Base-by-base conservation (phyloP, 2,888 invertebrate species). In the Cantharis rufa region DNA sequence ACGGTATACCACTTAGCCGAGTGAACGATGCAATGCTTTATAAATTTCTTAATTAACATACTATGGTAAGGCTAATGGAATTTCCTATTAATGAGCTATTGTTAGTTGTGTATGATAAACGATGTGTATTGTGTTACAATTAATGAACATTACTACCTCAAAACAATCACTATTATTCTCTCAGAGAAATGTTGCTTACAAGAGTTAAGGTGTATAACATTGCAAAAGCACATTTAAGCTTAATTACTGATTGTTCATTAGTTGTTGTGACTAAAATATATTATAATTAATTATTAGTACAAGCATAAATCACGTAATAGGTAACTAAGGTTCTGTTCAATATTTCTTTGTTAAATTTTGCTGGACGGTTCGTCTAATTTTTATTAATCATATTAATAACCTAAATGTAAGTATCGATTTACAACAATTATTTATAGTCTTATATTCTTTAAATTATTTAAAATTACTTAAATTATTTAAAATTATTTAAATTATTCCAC, bases 121-220 rank as follows among this genome's bases (percentile, higher is more conserved):
- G 77, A 77, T 73, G 68, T 77, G 73, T 70, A 77, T 77, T 77
- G 77, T 77, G 77, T 77, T 73, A 77, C 77, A 71, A 77, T 77
- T 73, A 77, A 71, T 73, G 77, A 73, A 77, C 73, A 77, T 68
- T 69, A 68, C 70, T 77, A 77, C 77, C 77, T 77, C 73, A 73
- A 66, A 77, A 77, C 77, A 77, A 77, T 77, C 77, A 74, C 77
- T 48, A 77, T 77, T 77, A 77, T 24, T 66, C 24, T 21, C 64
- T 77, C 68, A 18, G 64, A 66, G 64, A 21, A 66, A 66, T 21
- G 64, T 66, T 24, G 69, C 15, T 69, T 69, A 69, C n/a, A 64
- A 72, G 72, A 66, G 72, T 72, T 68, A 72, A 72, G 72, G 73
- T 62, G 73, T 62, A 28, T 48, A 69, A 68, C 48, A 62, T 66